These are phyloP conservation scores for Laspeyria flexula DNA, from an alignment of 2,888 invertebrate species.

Conservation along the genomic window DNA sequence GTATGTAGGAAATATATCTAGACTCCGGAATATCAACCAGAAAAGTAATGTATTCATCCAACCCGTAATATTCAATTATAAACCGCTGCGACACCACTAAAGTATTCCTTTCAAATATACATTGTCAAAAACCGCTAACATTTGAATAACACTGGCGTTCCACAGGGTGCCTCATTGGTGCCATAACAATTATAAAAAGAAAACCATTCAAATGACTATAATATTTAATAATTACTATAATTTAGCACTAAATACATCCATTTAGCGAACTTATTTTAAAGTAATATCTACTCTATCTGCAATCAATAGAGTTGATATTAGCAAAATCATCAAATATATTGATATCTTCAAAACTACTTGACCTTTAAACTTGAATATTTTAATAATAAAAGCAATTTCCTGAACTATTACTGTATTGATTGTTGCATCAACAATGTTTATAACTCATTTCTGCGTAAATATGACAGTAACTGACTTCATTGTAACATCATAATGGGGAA, in stretches of 20 bases:
- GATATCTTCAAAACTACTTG: slow-evolving; percentile 4
- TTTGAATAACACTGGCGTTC: no score
- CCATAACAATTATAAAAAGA: background rate
- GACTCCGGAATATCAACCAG: no score
- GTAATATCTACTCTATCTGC: background rate
- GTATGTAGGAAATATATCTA: no score
- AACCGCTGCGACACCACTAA: no score
- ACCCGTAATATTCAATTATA: no score
- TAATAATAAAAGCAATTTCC: slow-evolving; percentile 33
- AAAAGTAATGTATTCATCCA: no score
- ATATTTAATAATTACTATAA: no score
- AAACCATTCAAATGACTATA: background rate
- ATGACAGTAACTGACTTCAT: slow-evolving; percentile 2
- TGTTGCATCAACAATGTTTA: background rate
- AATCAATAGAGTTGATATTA: background rate
- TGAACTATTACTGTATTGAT: slow-evolving; percentile 1
- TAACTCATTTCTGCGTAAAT: slow-evolving; percentile 6
- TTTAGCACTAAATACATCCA: background rate
- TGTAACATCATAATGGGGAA: slow-evolving; percentile 2
- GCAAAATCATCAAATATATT: background rate
- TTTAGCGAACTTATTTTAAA: background rate
- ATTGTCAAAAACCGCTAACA: no score
- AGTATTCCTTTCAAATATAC: no score
- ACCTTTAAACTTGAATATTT: slow-evolving; percentile 38
- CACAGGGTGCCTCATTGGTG: background rate